A percentile compares a stretch with the other conserved stretches of the same genome.
These are phyloP conservation scores for Protophormia terraenovae DNA, from an alignment of 2,888 invertebrate genomes.

Conservation along the genomic window DNA sequence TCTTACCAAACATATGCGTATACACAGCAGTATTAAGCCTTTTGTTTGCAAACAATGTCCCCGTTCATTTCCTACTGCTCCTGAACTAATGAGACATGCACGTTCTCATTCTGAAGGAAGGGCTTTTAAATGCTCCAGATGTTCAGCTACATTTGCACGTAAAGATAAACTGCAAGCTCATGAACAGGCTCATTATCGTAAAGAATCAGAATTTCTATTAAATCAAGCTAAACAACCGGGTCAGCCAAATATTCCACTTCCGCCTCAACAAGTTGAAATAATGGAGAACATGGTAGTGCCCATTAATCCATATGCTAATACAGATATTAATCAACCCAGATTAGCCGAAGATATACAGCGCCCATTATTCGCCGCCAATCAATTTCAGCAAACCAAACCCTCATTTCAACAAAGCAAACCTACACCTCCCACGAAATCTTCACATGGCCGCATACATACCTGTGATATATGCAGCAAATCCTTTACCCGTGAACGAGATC, in stretches of 20 bases:
- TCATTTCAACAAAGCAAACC: slow-evolving; percentile 35
- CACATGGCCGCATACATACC: slow-evolving; percentile 82
- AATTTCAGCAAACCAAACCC: slow-evolving; percentile 50
- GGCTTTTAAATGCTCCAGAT: slow-evolving; percentile 86
- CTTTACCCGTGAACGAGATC: slow-evolving; percentile 86
- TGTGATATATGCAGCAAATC: slow-evolving; percentile 87
- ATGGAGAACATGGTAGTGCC: slow-evolving; percentile 71
- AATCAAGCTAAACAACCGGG: slow-evolving; percentile 66
- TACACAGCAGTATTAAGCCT: slow-evolving; percentile 87
- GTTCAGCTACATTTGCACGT: slow-evolving; percentile 86
- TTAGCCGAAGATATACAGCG: slow-evolving; percentile 78
- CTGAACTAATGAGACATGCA: slow-evolving; percentile 86
- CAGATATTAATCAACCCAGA: slow-evolving; percentile 28
- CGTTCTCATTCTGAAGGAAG: slow-evolving; percentile 86
- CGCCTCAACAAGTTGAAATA: slow-evolving; percentile 44
- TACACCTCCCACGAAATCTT: slow-evolving; percentile 74
- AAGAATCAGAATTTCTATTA: slow-evolving; percentile 72
- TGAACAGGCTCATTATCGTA: slow-evolving; percentile 83
- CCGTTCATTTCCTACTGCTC: slow-evolving; percentile 87
- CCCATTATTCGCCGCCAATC: slow-evolving; percentile 63
- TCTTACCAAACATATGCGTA: slow-evolving; percentile 88
- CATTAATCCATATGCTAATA: slow-evolving; percentile 72
- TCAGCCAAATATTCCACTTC: slow-evolving; percentile 24
- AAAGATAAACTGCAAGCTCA: slow-evolving; percentile 87
- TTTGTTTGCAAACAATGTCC: slow-evolving; percentile 88